Evolutionary conservation across 2,113 vertebrate genomes (phyloP), one percentile per base, ranked within the genome.

Genomic region (Dermatemys mawii): DNA sequence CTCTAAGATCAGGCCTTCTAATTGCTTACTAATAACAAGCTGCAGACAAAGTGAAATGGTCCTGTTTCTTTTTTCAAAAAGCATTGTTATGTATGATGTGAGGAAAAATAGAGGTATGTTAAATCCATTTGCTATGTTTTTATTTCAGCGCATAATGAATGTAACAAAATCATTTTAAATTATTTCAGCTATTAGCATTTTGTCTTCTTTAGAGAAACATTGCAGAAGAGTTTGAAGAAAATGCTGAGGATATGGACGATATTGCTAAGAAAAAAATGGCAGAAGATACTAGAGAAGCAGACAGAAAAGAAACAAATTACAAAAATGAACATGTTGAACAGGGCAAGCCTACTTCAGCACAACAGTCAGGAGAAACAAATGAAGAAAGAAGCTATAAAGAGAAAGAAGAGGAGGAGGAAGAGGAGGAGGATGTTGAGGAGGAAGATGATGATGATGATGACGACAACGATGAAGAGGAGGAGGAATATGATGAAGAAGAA

Each of bases 201-300:
- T 97, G 73, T 98, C 81, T 97, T 81, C 95, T 96, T 57, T 88
- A 98, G 98, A 97, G 88, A 95, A 95, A 67, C 1, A 4, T 91
- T n/a, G 55, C 2, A 0, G 96, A 96, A 41, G 93, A 92, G 14
- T 11, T 8, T 24, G 95, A 96, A 94, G 97, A 89, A 51, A 84
- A 90, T 27, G 21, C 24, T 0, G 0, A 19, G 0, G 21, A 90
- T 35, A 9, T 73, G 1, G 2, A 60, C 0, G 19, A 91, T 38
- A 38, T 0, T 2, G 44, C 44, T 1, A 0, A 87, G 0, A 0
- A 84, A 48, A 93, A 75, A 14, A 26, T 76, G 55, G 78, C 90
- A 5, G 46, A 67, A 70, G 82, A 41, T n/a, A 78, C 22, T 53
- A 32, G 49, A 57, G 89, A 91, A 67, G 46, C 53, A 86, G 88